These are phyloP conservation scores for Pachycephus smyrnensis DNA, from an alignment of 2,888 invertebrate genomes.

Conservation along the genomic window DNA sequence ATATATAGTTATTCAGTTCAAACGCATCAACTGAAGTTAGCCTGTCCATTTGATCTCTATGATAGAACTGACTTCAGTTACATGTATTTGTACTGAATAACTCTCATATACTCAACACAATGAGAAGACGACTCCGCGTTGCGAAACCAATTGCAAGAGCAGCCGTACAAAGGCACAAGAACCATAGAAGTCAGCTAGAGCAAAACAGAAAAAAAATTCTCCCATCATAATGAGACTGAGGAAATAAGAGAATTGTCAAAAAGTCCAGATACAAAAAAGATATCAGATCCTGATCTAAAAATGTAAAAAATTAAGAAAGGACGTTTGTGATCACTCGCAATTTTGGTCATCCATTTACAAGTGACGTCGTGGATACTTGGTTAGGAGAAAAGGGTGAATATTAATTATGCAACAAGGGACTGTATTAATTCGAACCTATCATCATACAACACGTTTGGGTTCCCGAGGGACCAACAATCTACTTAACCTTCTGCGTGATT, in stretches of 20 bases:
- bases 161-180: neutral
- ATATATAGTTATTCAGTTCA: neutral
- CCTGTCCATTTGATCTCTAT: neutral
- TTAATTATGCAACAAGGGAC: neutral
- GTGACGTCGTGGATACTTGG: too few species aligned
- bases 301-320: neutral
- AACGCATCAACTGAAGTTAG: neutral
- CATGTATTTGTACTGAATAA: neutral
- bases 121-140: neutral
- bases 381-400: neutral
- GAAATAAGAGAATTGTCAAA: neutral
- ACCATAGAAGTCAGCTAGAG: neutral
- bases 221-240: neutral
- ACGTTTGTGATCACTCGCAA: neutral
- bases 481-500: neutral
- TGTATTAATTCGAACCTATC: neutral
- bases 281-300: neutral
- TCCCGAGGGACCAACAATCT: neutral
- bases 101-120: neutral
- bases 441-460: neutral
- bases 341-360: neutral
- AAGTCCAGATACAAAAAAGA: too few species aligned
- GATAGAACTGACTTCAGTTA: neutral
- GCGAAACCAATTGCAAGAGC: neutral
- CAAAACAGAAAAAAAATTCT: neutral